Evolutionary conservation across 2,113 vertebrate species (phyloP), one percentile per base, ranked within the genome.

Genomic region (Camarhynchus parvulus): DNA sequence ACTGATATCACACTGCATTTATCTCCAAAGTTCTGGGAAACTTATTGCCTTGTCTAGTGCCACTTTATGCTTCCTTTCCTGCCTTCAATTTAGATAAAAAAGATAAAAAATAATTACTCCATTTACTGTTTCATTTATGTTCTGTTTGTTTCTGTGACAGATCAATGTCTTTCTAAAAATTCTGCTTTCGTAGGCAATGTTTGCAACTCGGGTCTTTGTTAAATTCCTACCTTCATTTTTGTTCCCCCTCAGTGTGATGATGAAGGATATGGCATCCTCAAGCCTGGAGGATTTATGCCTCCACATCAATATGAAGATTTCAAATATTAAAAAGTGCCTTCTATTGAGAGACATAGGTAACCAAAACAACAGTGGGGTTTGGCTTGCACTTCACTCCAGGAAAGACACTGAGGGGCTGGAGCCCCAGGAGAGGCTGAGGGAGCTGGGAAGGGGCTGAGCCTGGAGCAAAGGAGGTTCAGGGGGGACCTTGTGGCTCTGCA

Each of bases 281-380:
- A 90, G 93, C 24, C 62, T 98, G 91, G 96, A 98, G n/a, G 69
- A 79, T 2, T 75, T 98, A 17, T 96, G 88, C 27, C 23, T 27
- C 78, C 70, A 97, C 47, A 77, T 98, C 81, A 98, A 97, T 73
- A 67, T 11, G 4, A 98, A 98, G 95, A 98, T 98, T 84, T 92
- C 92, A 16, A 4, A 5, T 27, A 35, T 76, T 62, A 89, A 83
- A 27, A 69, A 15, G 5, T 18, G 2, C 16, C 7, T 89, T 15
- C 24, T 31, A 2, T 3, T 76, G 22, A 89, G 25, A 69, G 4
- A 62, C 15, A 18, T 31, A 55, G 98, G 98, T 98, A 97, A 97
- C 95, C 30, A 18, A 47, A 37, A 24, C 15, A 47, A 58, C 30
- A 33, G 23, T 8, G 13, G n/a, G 4, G 6, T 85, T 91, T 37